Percentiles rank a stretch among this genome's conserved stretches.
phyloP scores from a whole-genome alignment of 2,113 vertebrate species.

The Butastur rufipennis region DNA sequence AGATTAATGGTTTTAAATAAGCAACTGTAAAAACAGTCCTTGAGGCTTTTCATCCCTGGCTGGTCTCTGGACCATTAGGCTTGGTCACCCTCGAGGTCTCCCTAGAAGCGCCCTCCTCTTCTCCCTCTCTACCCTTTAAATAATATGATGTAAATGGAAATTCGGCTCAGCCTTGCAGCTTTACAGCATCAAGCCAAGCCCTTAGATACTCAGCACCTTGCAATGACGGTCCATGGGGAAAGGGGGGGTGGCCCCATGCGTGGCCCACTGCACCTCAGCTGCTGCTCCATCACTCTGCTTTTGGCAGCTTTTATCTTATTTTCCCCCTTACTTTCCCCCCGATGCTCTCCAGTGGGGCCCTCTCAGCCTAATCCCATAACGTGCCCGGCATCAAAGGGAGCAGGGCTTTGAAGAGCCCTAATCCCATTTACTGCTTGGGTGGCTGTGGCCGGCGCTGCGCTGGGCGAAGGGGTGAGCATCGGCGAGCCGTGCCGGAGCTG shows the following conservation, averaged over 20 bases:
- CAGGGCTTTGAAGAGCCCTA: not conserved
- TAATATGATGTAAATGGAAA: not conserved
- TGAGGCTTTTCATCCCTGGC: not conserved
- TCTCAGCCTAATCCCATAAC: not conserved
- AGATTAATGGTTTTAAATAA: not conserved
- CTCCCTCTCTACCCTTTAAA: not conserved
- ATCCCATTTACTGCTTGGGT: slow-evolving; percentile 35
- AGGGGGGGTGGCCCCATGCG: not conserved
- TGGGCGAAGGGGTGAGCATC: not conserved
- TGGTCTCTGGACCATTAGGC: not conserved
- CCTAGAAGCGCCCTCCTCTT: not conserved
- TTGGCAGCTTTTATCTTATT: not conserved
- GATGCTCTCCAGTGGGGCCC: not conserved
- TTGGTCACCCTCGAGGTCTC: not conserved
- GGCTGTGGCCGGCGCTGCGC: not conserved
- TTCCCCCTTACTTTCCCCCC: fast-evolving
- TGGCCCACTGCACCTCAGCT: not conserved
- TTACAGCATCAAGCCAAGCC: not conserved
- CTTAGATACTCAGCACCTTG: not conserved
- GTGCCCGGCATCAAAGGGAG: not conserved
- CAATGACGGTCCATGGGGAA: not conserved
- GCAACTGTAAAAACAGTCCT: not conserved
- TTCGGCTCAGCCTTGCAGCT: not conserved
- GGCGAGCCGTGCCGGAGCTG: fast-evolving
- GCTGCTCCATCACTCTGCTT: not conserved